These are phyloP conservation scores for Drosophila neutralis DNA, from an alignment of 2,888 invertebrate genomes.

Conservation along the genomic window DNA sequence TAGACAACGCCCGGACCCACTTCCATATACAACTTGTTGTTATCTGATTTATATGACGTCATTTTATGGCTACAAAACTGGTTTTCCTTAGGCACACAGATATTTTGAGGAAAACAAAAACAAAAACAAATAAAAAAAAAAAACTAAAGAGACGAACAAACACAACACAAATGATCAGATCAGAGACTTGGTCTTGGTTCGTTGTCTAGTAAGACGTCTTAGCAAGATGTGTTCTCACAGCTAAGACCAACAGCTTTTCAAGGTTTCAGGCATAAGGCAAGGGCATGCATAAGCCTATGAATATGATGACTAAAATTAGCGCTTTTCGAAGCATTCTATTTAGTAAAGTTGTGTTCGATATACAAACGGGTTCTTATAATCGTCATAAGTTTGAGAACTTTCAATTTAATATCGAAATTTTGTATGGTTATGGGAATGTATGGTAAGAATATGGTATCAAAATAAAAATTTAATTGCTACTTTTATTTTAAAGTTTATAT, in stretches of 20 bases:
- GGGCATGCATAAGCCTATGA: conserved; percentile 34
- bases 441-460: too few relatives aligned
- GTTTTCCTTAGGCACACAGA: conserved; percentile 47
- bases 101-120: conserved; percentile 10
- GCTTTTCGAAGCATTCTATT: conserved; percentile 7
- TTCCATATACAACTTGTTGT: conserved; percentile 55
- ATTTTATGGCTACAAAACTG: conserved; percentile 61
- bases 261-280: conserved; percentile 5
- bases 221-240: conserved; percentile 8
- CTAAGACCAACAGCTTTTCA: background rate
- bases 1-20: conserved; percentile 42
- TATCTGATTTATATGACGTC: conserved; percentile 64
- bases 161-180: conserved; percentile 26
- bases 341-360: conserved; percentile 24
- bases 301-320: conserved; percentile 4
- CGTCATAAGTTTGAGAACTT: background rate
- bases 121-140: conserved; percentile 25
- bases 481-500: background rate
- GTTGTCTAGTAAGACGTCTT: conserved; percentile 7
- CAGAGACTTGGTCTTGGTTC: conserved; percentile 1
- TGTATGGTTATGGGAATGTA: background rate
- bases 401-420: background rate
- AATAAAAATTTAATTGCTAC: background rate
- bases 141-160: conserved; percentile 21
- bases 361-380: background rate